Evolutionary conservation across 2,888 invertebrate species (phyloP).

Genomic region (Polyploca ridens): DNA sequence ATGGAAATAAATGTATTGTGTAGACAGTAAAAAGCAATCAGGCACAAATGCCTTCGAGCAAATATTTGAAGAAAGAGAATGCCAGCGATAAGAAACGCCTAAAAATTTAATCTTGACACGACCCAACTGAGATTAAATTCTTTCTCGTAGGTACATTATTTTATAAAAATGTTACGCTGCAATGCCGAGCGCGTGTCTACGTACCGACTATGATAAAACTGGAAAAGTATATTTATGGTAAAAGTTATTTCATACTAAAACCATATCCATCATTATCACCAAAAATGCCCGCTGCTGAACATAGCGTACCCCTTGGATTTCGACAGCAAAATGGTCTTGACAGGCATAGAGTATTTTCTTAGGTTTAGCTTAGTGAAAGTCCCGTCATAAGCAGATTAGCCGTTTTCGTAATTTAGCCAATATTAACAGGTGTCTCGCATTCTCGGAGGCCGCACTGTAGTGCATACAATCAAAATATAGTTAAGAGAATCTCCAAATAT

Average conservation of each 20-base stretch:
- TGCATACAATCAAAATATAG: too few relatives aligned
- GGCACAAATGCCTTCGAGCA: constrained; percentile 38
- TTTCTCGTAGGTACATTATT: constrained; percentile 39
- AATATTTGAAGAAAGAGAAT: constrained; percentile 58
- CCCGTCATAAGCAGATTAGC: too few relatives aligned
- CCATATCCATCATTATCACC: background rate
- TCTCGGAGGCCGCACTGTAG: too few relatives aligned
- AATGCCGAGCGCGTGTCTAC: background rate
- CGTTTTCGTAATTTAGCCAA: too few relatives aligned
- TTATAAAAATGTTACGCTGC: constrained; percentile 12
- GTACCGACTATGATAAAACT: background rate
- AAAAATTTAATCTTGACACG: constrained; percentile 61
- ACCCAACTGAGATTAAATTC: constrained; percentile 57
- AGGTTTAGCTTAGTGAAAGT: too few relatives aligned
- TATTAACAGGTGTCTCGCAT: too few relatives aligned
- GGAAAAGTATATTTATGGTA: background rate
- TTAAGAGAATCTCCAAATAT: too few relatives aligned
- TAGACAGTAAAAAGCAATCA: constrained; percentile 19
- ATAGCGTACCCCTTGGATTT: too few relatives aligned
- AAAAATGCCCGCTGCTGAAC: too few relatives aligned
- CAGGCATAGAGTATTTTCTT: too few relatives aligned
- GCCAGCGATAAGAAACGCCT: constrained; percentile 53
- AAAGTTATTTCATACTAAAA: background rate
- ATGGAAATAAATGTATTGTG: background rate
- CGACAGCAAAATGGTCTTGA: too few relatives aligned